Evolutionary conservation across 2,113 vertebrate species (phyloP), one percentile per base, ranked within the genome.

Genomic region (Thryonomys swinderianus): DNA sequence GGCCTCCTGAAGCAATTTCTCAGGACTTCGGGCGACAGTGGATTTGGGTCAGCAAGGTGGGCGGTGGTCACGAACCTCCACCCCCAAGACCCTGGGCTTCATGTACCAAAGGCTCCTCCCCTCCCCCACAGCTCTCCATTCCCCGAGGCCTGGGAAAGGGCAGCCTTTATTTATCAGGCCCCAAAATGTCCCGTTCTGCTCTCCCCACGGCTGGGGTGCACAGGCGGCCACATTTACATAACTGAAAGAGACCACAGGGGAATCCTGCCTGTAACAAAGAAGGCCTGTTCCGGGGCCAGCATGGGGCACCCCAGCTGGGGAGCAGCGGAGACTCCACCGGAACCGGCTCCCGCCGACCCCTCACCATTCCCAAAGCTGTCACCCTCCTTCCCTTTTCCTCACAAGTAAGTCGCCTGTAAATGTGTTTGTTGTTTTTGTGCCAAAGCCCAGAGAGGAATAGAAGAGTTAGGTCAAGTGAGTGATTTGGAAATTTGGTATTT

Each of bases 171-270:
- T 90, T 91, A 91, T 89, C 71, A 66, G 53, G 42, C 71, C 86
- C 71, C 78, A 66, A 79, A 93, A 93, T 66, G 76, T 45, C 61
- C 88, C 0, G 16, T 34, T 79, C 81, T 14, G 17, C 55, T 42
- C 55, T 42, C 51, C 85, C 40, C 30, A 23, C 42, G 67, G 93
- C n/a, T 2, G 3, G 51, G 83, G 85, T 37, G 82, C 61, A 62
- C n/a, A 2, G 20, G n/a, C 5, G 2, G 62, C 51, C 32, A 17
- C 27, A 95, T 97, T 96, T 94, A 55, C 95, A 96, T 89, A 74
- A 94, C 96, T 94, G 89, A 95, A 91, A 69, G 86, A 62, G 94
- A 67, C 66, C 93, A 80, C 96, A 32, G 78, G 69, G 92, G 95
- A 85, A 66, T 76, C 73, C 73, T 27, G 5, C 25, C 37, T 48